These are phyloP conservation scores for Cygnus olor DNA, from an alignment of 2,797 vertebrate genomes.

Conservation along the genomic window DNA sequence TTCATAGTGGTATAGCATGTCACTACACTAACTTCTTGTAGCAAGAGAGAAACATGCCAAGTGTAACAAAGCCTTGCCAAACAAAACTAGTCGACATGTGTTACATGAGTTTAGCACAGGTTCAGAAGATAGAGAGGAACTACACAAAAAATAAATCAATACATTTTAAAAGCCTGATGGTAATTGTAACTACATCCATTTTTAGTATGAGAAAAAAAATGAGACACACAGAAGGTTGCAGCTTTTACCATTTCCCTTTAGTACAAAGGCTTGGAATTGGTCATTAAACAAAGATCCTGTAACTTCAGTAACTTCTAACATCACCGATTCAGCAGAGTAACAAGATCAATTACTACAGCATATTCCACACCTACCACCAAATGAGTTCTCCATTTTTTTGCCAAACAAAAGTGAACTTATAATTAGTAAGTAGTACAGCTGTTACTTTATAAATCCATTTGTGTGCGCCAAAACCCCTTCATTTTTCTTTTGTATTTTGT, in stretches of 20 bases:
- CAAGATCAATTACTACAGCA: background rate
- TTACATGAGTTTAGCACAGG: background rate
- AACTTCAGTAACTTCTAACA: background rate
- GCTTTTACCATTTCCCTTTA: background rate
- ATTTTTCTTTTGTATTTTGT: conserved; percentile 23
- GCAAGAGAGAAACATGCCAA: conserved; percentile 31
- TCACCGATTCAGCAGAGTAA: background rate
- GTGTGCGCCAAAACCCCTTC: background rate
- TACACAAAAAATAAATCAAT: background rate
- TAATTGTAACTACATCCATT: background rate
- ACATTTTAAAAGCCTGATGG: background rate
- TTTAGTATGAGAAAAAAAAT: background rate
- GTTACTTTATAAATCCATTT: background rate
- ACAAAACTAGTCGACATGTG: conserved; percentile 22
- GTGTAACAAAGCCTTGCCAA: conserved; percentile 49
- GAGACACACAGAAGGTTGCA: background rate
- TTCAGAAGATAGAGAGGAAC: background rate
- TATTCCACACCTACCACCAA: background rate
- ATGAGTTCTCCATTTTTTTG: background rate
- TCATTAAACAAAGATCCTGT: background rate
- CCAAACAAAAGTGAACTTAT: background rate
- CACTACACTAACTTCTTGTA: conserved; percentile 6
- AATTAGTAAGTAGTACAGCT: background rate
- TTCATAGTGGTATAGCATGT: conserved; percentile 5
- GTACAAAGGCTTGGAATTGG: background rate